Base-by-base conservation (phyloP, 2,888 invertebrate species). In the Dasysyrphus albostriatus region DNA sequence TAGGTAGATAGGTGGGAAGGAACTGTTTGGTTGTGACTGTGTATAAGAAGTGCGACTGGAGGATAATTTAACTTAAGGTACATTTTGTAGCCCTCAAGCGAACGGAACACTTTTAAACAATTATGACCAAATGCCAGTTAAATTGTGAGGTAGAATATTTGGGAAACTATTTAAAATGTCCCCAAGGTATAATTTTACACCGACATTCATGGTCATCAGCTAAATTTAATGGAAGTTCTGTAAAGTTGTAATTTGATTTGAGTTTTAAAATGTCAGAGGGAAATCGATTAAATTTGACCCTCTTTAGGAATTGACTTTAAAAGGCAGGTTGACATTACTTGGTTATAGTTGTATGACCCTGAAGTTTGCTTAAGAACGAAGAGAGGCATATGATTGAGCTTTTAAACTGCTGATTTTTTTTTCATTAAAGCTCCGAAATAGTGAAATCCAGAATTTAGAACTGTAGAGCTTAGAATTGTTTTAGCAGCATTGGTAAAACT, bases 81-180 rank as follows among this genome's bases (percentile, higher is more conserved):
- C 42, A 78, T 73, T 73, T 67, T 83, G 73, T 69, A 59, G 67
- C 77, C 73, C 77, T 14, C 32, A 83, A 69, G 83, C 78, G 61
- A 83, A 32, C 59, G 73, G 73, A 67, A 78, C 67, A 59, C 77
- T 72, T 82, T 77, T 44, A 44, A 63, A 63, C 63, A 63, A 63
- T 63, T 44, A 63, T 63, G 24, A 63, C 61, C 42, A 29, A 44
- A 63, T 63, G 42, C 63, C 63, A 63, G 63, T 44, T 63, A 10
- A 29, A 63, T 63, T 63, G 9, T 44, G 63, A 63, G 44, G 63
- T 63, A n/a, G 44, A 63, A 63, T 44, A 63, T 63, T 63, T 44
- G 63, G 63, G 24, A 29, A 63, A 29, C 44, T 63, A 63, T 63
- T 63, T 29, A 63, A 80, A 74, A 67, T 73, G 37, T 67, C 37